phyloP scores from a whole-genome alignment of 2,113 vertebrate species.

The Meles meles region DNA sequence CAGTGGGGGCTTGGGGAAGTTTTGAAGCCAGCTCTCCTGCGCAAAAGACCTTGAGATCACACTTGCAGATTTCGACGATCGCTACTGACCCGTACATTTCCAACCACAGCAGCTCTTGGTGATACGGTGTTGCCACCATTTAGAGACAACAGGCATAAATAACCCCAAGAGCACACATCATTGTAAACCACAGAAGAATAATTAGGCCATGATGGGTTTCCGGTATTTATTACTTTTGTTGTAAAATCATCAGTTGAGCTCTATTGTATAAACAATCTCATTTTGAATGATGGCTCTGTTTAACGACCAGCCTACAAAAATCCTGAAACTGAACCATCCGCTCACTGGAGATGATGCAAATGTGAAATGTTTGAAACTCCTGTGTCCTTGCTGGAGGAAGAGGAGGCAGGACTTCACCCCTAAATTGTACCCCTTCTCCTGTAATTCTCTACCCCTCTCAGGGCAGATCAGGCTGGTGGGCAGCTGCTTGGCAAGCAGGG shows the following conservation, averaged over 20 bases:
- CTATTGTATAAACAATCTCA: background rate
- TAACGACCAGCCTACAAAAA: background rate
- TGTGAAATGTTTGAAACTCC: accelerated
- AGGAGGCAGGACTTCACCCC: background rate
- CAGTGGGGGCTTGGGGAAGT: background rate
- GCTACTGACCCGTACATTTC: accelerated
- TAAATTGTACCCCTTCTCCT: background rate
- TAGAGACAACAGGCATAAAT: background rate
- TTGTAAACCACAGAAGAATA: background rate
- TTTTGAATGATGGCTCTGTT: background rate
- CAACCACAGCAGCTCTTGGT: accelerated
- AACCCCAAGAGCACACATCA: background rate
- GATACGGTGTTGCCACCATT: accelerated
- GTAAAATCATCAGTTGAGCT: background rate
- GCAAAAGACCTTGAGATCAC: background rate
- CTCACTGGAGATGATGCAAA: background rate
- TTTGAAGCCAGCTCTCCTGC: background rate
- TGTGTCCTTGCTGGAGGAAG: background rate
- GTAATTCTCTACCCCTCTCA: background rate
- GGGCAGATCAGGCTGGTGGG: background rate
- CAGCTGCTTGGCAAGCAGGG: background rate
- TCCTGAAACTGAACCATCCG: background rate
- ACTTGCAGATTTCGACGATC: background rate
- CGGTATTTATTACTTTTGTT: background rate
- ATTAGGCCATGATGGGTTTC: background rate